Evolutionary conservation across 2,113 vertebrate species (phyloP).

Genomic region (Xiphorhynchus elegans): DNA sequence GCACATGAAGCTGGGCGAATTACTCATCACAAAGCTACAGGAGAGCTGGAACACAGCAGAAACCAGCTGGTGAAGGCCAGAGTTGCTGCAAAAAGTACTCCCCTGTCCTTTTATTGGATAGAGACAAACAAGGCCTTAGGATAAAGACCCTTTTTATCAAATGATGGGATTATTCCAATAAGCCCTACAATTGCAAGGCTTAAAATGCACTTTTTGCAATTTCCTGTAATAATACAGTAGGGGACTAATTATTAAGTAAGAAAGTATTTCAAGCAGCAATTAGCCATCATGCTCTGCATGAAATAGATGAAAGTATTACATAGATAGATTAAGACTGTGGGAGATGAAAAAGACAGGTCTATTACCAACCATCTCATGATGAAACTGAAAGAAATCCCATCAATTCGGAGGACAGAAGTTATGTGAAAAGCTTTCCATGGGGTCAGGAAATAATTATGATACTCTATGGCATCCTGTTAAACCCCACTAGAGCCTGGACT

Average conservation of each 20-base stretch:
- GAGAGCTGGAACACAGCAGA: background rate
- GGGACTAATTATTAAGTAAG: background rate
- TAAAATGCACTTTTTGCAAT: background rate
- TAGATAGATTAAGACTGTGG: background rate
- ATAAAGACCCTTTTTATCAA: background rate
- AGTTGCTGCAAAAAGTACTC: background rate
- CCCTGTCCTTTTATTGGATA: background rate
- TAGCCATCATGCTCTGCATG: too few relatives aligned
- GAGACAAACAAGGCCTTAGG: background rate
- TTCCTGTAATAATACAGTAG: background rate
- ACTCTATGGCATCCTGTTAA: background rate
- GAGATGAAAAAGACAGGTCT: background rate
- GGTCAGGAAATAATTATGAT: background rate
- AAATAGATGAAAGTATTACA: background rate
- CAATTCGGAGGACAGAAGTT: background rate
- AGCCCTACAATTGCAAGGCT: background rate
- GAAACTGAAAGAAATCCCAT: background rate
- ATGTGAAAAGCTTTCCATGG: background rate
- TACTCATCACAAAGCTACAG: background rate
- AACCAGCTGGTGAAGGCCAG: background rate
- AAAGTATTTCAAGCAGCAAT: background rate
- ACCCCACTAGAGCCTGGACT: background rate
- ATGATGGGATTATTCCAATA: background rate
- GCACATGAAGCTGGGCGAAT: background rate
- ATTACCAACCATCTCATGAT: background rate